A percentile compares a stretch with the other conserved stretches of the same genome.
Evolutionary conservation across 30 jellyfish, hydroid and myxozoan species (phyloP).

Genomic region (Chrysaora quinquecirrha): DNA sequence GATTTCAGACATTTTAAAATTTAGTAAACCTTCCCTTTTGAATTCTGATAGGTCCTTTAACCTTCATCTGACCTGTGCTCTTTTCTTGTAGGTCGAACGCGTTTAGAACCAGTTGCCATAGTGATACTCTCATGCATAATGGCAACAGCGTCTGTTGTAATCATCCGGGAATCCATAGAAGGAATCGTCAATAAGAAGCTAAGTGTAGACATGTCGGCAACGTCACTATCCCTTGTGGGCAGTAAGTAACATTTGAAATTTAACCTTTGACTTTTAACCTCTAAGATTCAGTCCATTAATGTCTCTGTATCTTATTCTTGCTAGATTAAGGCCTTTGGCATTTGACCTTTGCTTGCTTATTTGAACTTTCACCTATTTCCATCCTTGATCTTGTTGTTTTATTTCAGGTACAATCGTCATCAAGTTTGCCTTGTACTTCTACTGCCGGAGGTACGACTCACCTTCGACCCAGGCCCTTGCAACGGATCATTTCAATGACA

Average conservation of each 20-base stretch:
- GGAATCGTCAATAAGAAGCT: conserved; percentile 46
- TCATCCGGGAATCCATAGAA: conserved; percentile 70
- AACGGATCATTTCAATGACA: conserved; percentile 63
- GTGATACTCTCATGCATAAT: conserved; percentile 73
- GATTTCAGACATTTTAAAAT: no score
- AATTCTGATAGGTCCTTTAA: no score
- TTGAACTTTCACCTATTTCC: no score
- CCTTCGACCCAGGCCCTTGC: conserved; percentile 76
- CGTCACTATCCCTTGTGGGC: conserved; percentile 60
- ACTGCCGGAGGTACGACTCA: conserved; percentile 57
- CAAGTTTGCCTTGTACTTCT: conserved; percentile 51
- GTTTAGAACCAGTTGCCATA: conserved; percentile 85
- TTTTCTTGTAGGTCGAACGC: conserved; percentile 62
- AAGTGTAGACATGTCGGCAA: conserved; percentile 45
- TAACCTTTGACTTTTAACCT: not conserved
- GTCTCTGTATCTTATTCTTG: no score
- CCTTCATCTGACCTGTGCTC: no score
- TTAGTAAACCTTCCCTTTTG: no score
- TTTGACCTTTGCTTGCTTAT: no score
- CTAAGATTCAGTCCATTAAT: no score
- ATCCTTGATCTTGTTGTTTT: no score
- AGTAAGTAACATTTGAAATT: conserved; percentile 23
- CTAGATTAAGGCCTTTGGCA: no score
- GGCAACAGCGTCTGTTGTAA: conserved; percentile 78
- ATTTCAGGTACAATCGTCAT: conserved; percentile 58